Evolutionary conservation across 2,113 vertebrate genomes (phyloP).

Genomic region (Gallinago undulata): DNA sequence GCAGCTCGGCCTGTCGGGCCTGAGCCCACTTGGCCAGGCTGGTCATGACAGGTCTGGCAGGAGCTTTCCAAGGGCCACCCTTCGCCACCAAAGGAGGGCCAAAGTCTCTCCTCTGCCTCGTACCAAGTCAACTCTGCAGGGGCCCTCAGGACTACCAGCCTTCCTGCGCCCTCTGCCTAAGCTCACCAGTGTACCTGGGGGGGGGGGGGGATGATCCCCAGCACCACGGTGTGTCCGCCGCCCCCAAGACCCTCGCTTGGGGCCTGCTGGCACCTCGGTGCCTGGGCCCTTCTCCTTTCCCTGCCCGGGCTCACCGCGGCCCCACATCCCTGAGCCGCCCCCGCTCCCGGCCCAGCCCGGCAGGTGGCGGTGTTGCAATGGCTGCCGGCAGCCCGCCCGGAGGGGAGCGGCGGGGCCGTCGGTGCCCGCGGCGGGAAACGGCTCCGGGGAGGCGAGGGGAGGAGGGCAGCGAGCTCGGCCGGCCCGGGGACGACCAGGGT

Average conservation of each 20-base stretch:
- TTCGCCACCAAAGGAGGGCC: neutral
- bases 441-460: neutral
- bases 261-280: fast-evolving
- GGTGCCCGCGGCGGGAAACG: no score
- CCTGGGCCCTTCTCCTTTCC: neutral
- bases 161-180: neutral
- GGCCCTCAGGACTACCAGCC: neutral
- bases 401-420: neutral
- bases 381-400: neutral
- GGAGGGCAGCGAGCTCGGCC: fast-evolving
- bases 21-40: neutral
- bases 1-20: neutral
- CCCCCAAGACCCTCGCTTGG: no score
- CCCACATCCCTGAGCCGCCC: neutral
- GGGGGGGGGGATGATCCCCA: no score
- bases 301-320: neutral
- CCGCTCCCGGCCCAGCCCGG: neutral
- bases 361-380: conserved; percentile 35
- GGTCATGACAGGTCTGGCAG: neutral
- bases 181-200: neutral
- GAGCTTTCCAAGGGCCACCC: neutral
- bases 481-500: neutral
- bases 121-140: neutral
- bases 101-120: neutral
- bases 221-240: neutral